A percentile compares a stretch with the other conserved stretches of the same genome.
Evolutionary conservation across 2,888 invertebrate genomes (phyloP).

Genomic region (Cephalotes varians): DNA sequence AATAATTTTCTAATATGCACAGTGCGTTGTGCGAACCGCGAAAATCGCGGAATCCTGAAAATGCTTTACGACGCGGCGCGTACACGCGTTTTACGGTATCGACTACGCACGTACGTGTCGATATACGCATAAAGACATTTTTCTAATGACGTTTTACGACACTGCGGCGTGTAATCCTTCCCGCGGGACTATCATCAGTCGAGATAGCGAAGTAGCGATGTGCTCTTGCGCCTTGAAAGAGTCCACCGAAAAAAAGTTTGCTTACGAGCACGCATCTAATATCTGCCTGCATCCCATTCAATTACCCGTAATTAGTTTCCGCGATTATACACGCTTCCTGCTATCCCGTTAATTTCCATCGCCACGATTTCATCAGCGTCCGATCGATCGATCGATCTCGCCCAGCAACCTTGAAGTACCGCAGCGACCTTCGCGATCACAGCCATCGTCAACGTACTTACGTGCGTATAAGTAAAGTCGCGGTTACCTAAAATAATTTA

Average conservation of each 20-base stretch:
- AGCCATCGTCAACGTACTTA: neutral
- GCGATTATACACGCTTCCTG: conserved; percentile 35
- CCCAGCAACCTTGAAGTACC: conserved; percentile 13
- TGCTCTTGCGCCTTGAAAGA: neutral
- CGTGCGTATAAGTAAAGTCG: neutral
- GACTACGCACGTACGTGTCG: conserved; percentile 1
- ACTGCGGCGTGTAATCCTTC: conserved; percentile 7
- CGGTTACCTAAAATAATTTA: neutral
- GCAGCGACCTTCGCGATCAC: neutral
- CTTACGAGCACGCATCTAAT: conserved; percentile 30
- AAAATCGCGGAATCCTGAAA: conserved; percentile 19
- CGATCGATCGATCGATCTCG: neutral
- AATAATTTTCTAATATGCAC: neutral
- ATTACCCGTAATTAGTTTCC: conserved; percentile 44
- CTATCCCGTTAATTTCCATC: conserved; percentile 37
- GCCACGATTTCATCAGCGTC: neutral
- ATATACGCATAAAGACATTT: conserved; percentile 38
- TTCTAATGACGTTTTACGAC: conserved; percentile 35
- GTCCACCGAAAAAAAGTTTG: neutral
- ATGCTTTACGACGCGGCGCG: neutral
- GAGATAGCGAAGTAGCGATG: neutral
- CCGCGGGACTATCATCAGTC: conserved; percentile 1
- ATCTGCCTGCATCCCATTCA: conserved; percentile 15
- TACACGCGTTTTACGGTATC: conserved; percentile 15
- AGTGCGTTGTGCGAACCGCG: neutral